Evolutionary conservation across 2,113 vertebrate genomes (phyloP), one percentile per base, ranked within the genome.

Genomic region (Morone saxatilis): DNA sequence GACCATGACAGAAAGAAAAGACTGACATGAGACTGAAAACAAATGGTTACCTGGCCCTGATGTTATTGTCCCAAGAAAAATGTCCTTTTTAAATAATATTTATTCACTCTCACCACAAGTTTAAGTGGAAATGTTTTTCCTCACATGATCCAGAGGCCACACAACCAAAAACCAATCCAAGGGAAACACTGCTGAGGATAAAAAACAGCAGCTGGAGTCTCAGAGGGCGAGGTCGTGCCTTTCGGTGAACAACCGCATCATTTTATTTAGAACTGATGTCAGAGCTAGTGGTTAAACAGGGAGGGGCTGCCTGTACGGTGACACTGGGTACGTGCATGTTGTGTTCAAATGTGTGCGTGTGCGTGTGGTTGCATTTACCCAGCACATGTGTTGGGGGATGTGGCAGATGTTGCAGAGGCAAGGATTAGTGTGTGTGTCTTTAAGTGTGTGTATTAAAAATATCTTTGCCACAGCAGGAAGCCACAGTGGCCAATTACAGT

Each of bases 401-500:
- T 84, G 86, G 88, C 92, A 92, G 93, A 92, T 93, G 92, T 90
- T 90, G 78, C 76, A 85, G 87, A 81, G 80, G 85, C 74, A 87
- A 86, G 85, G 85, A 91, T 93, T 89, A 88, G 79, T 79, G 83
- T 85, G 77, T 65, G 78, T 81, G 73, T 83, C 60, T 85, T 86
- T 89, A 77, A 73, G 81, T 68, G 66, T 86, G 91, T 89, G 89
- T 82, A 89, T 93, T 91, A 93, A 94, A 94, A 95, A 95, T 93
- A 92, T 94, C 91, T 95, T 93, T 75, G 71, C 91, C 93, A 91
- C 92, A 94, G 93, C 91, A 86, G 91, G 92, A 94, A 92, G 90
- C 92, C 92, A 93, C 87, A 89, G 89, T 80, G 84, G 92, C 92
- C 94, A 96, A 95, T 95, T 95, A 95, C 92, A 92, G 91, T 82